Conservation (phyloP, 2,797 vertebrate species). For the Sebastes trivittatus region DNA sequence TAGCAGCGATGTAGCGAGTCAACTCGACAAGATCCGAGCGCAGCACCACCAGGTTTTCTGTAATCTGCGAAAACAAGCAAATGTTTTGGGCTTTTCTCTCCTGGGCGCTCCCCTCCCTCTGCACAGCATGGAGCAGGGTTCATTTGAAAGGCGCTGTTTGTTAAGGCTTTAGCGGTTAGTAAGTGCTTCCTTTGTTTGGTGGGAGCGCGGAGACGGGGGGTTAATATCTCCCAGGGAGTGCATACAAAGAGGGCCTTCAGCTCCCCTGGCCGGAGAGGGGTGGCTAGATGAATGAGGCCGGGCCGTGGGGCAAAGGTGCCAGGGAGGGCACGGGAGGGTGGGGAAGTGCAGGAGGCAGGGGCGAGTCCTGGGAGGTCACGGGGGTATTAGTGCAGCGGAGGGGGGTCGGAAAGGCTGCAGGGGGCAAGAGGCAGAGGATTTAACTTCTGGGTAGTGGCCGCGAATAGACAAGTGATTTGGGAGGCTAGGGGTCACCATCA, state of each 20-base stretch:
- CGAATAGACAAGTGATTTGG: neutral
- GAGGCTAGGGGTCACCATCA: constrained; percentile 18
- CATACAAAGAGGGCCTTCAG: constrained; percentile 84
- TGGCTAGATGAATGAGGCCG: constrained; percentile 76
- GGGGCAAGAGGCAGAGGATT: neutral
- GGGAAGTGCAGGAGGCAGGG: constrained; percentile 65
- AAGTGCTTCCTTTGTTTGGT: constrained; percentile 85
- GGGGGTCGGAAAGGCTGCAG: neutral
- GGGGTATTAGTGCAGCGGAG: constrained; percentile 13
- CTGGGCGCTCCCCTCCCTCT: constrained; percentile 59
- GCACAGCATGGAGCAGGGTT: constrained; percentile 73
- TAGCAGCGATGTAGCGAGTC: neutral
- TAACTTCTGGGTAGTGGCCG: neutral
- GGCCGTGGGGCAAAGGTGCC: constrained; percentile 79
- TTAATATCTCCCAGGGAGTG: constrained; percentile 83
- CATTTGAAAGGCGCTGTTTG: constrained; percentile 83
- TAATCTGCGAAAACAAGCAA: constrained; percentile 75
- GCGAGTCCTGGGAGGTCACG: constrained; percentile 52
- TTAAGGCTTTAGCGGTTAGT: constrained; percentile 84
- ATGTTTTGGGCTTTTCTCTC: constrained; percentile 71
- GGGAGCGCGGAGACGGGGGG: constrained; percentile 72
- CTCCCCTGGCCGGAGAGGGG: constrained; percentile 76
- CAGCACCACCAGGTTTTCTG: constrained; percentile 60
- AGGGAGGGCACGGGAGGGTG: constrained; percentile 71
- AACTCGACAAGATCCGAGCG: constrained; percentile 34